Evolutionary conservation across 2,113 vertebrate species (phyloP).

Genomic region (Regulus satrapa): DNA sequence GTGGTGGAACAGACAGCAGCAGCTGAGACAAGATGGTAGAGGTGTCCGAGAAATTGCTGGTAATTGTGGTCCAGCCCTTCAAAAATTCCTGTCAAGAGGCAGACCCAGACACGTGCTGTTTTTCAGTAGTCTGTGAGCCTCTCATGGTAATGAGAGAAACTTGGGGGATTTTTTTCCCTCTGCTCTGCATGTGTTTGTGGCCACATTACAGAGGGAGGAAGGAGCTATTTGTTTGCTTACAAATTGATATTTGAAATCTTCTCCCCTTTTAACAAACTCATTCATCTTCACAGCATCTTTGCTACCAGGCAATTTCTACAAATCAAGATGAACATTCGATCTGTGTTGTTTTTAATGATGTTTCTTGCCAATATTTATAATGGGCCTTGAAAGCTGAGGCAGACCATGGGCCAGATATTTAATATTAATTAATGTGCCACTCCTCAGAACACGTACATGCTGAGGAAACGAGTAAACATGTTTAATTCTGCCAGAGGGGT

Average conservation of each 20-base stretch:
- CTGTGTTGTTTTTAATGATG: slow-evolving; percentile 53
- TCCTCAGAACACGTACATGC: not conserved
- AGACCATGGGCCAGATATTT: not conserved
- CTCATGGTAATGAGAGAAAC: not conserved
- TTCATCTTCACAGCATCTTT: slow-evolving; percentile 45
- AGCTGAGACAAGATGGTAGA: not conserved
- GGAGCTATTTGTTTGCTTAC: not conserved
- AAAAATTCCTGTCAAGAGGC: not conserved
- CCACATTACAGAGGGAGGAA: not conserved
- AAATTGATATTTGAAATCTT: not conserved
- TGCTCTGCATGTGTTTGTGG: not conserved
- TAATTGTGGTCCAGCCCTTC: not conserved
- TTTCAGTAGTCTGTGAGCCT: not conserved
- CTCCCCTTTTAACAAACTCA: slow-evolving; percentile 19
- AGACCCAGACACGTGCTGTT: not conserved
- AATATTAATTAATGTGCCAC: slow-evolving; percentile 3
- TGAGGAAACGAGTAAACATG: not conserved
- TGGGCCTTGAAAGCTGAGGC: slow-evolving; percentile 18
- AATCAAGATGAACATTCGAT: slow-evolving; percentile 25
- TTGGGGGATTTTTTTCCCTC: accelerated
- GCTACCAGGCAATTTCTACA: slow-evolving; percentile 22
- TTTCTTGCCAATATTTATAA: slow-evolving; percentile 37
- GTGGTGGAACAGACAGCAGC: not conserved
- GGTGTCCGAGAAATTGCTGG: not conserved
- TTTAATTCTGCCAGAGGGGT: not conserved